phyloP scores from a whole-genome alignment of 2,888 invertebrate genomes.

The Cerastoderma edule region DNA sequence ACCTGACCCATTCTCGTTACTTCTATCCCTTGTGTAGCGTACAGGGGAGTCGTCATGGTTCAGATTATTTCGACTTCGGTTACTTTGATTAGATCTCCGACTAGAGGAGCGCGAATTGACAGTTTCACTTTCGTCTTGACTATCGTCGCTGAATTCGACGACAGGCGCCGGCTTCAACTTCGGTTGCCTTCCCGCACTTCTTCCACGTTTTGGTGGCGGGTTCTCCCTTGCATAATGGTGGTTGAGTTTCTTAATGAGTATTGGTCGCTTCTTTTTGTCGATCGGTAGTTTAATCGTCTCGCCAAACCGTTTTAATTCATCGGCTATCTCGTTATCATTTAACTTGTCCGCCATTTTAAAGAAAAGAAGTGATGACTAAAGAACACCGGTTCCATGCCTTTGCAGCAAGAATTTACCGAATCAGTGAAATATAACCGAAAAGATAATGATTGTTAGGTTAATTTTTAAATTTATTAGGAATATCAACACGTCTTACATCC shows the following conservation, averaged over 20 bases:
- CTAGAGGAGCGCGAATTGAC: background rate
- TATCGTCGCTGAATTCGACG: constrained; percentile 64
- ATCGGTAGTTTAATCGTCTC: constrained; percentile 73
- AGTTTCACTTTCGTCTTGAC: constrained; percentile 61
- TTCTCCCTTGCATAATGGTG: constrained; percentile 72
- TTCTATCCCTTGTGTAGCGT: constrained; percentile 25
- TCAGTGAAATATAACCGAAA: no score
- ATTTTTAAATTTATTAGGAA: no score
- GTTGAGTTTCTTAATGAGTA: constrained; percentile 76
- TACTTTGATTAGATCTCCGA: background rate
- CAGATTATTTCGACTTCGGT: constrained; percentile 17
- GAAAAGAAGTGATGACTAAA: no score
- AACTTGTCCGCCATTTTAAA: constrained; percentile 78
- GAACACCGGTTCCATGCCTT: no score
- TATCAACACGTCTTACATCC: no score
- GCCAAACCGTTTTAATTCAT: constrained; percentile 71
- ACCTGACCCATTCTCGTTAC: constrained; percentile 27
- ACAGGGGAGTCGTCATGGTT: constrained; percentile 11
- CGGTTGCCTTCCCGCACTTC: constrained; percentile 39
- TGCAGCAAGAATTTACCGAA: no score
- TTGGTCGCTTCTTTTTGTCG: constrained; percentile 68
- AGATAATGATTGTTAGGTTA: no score
- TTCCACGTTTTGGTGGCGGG: constrained; percentile 50
- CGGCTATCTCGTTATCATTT: constrained; percentile 70
- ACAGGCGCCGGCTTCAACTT: constrained; percentile 41